A percentile compares a stretch with the other conserved stretches of the same genome.
Conservation (phyloP, 2,113 vertebrate genomes). For the Petrocephalus microphthalmus region DNA sequence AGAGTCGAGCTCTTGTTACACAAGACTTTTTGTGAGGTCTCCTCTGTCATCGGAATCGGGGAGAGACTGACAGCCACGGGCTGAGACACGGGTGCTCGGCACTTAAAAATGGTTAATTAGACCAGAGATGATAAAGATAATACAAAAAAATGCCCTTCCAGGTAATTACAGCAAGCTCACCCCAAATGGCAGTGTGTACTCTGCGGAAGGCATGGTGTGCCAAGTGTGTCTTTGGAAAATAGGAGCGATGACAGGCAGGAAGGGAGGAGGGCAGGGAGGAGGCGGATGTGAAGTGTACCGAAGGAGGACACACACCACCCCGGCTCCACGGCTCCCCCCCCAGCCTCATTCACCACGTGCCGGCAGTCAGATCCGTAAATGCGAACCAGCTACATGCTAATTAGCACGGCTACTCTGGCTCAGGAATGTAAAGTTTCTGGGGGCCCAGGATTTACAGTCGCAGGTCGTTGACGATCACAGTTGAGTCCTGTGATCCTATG, state of each 20-base stretch:
- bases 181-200: not conserved
- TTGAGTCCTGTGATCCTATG: not conserved
- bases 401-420: not conserved
- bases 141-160: not conserved
- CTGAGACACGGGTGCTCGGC: not conserved
- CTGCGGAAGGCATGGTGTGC: not conserved
- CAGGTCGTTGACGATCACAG: not conserved
- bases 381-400: slow-evolving; percentile 9
- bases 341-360: not conserved
- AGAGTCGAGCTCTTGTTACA: slow-evolving; percentile 1
- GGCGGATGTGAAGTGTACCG: not conserved
- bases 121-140: not conserved
- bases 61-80: not conserved
- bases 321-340: not conserved
- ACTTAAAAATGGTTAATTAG: not conserved
- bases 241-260: too few relatives aligned
- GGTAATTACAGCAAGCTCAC: not conserved
- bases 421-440: not conserved
- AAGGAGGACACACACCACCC: not conserved
- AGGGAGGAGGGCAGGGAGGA: not conserved
- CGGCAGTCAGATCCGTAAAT: not conserved
- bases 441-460: not conserved
- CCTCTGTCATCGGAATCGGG: not conserved
- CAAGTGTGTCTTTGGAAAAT: not conserved
- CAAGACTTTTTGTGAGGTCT: not conserved